Evolutionary conservation across 2,797 vertebrate genomes (phyloP), one percentile per base, ranked within the genome.

Genomic region (Halcyon badia): DNA sequence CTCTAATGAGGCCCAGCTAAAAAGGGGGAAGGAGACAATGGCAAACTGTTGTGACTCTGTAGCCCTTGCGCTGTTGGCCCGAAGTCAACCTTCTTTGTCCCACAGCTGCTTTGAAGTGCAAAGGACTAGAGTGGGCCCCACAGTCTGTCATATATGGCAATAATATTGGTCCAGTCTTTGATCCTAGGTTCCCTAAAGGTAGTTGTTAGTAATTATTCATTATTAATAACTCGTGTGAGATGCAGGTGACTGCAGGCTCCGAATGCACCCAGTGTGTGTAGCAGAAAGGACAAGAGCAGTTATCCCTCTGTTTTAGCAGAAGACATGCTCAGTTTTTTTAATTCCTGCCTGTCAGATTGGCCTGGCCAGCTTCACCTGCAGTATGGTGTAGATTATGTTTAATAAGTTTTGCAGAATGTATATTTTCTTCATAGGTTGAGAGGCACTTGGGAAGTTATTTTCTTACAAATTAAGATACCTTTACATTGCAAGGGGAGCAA

Each of bases 381-480:
- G 28, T 86, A 12, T 70, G 76, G 31, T 88, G 18, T 13, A 52
- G 44, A 58, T 83, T 71, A 35, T 25, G n/a, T 91, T 94, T 83
- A 92, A 89, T 44, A 56, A 71, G 60, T 39, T 83, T 82, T 77
- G 37, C 65, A 49, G 52, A 77, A 37, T 18, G 3, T 51, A 1
- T 44, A 54, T 77, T 76, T 88, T 54, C 20, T 92, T 78, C 84
- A 83, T 84, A 54, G 21, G 24, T 26, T 89, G 56, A 78, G 48
- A 58, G 18, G 39, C 9, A 30, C 11, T 70, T 70, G 17, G 14
- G 28, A 64, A 2, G 0, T 70, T 46, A 17, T 58, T 92, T 82
- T 66, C 35, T 60, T 80, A 77, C 57, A 81, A 68, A 85, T 78
- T 70, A 79, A 73, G 51, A 54, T 14, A 39, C 6, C 17, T 72